Percentiles rank a stretch among this genome's conserved stretches.
Evolutionary conservation across 2,888 invertebrate species (phyloP).

Genomic region (Erannis defoliaria): DNA sequence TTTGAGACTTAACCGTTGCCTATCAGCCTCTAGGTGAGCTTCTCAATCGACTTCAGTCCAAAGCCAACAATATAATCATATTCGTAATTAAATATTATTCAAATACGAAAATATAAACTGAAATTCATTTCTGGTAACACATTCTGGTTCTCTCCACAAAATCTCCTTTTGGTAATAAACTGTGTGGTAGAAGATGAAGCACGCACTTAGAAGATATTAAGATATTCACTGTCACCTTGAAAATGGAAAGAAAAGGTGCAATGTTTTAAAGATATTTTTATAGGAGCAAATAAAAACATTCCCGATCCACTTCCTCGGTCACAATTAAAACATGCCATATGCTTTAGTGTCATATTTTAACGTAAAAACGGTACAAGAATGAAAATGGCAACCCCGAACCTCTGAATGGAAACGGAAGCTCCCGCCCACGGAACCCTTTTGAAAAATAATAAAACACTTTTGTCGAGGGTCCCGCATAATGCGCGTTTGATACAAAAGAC

Average conservation of each 20-base stretch:
- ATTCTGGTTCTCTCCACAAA: too few relatives aligned
- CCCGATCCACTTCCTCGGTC: constrained; percentile 47
- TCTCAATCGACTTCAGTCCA: too few relatives aligned
- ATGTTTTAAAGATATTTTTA: background rate
- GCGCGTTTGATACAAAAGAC: constrained; percentile 49
- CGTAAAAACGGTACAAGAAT: constrained; percentile 51
- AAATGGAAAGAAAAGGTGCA: background rate
- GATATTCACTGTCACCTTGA: too few relatives aligned
- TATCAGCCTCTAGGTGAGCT: too few relatives aligned
- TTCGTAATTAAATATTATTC: too few relatives aligned
- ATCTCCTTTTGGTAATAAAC: too few relatives aligned
- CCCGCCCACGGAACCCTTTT: constrained; percentile 65
- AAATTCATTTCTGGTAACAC: too few relatives aligned
- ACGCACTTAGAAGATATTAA: too few relatives aligned
- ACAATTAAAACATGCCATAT: constrained; percentile 58
- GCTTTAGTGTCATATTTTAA: constrained; percentile 58
- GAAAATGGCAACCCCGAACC: constrained; percentile 47
- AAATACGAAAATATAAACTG: too few relatives aligned
- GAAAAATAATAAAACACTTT: constrained; percentile 63
- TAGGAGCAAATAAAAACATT: background rate
- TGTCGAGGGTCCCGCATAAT: constrained; percentile 48
- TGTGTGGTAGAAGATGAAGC: too few relatives aligned
- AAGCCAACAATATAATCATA: too few relatives aligned
- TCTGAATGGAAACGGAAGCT: constrained; percentile 51
- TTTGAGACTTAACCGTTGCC: too few relatives aligned